A percentile compares a stretch with the other conserved stretches of the same genome.
Evolutionary conservation across 2,113 vertebrate genomes (phyloP).

Genomic region (Nymphicus hollandicus): DNA sequence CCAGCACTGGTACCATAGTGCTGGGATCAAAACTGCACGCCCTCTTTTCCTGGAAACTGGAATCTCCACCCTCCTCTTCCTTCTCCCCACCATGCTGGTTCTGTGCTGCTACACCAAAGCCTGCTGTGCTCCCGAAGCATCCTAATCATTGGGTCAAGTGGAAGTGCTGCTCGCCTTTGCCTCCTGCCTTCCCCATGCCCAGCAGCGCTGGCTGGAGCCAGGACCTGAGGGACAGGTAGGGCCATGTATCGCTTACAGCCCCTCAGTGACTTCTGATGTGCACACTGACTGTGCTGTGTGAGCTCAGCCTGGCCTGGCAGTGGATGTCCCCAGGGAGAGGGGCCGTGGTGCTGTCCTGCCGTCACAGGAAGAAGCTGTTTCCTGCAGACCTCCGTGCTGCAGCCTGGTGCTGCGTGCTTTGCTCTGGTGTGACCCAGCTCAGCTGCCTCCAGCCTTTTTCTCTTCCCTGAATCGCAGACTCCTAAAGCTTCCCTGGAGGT

Average conservation of each 20-base stretch:
- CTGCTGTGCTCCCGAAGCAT: fast-evolving
- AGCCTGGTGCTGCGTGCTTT: neutral
- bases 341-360: neutral
- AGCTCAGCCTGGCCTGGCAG: neutral
- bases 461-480: neutral
- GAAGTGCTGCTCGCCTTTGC: fast-evolving
- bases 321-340: neutral
- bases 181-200: neutral
- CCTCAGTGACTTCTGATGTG: neutral
- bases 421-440: neutral
- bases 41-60: neutral
- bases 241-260: fast-evolving
- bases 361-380: constrained; percentile 27
- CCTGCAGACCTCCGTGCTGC: neutral
- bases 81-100: fast-evolving
- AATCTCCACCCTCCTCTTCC: neutral
- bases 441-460: neutral
- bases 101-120: neutral
- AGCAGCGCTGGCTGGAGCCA: fast-evolving
- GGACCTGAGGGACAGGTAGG: neutral
- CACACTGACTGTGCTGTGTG: neutral
- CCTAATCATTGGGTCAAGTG: neutral
- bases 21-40: neutral
- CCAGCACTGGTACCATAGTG: fast-evolving
- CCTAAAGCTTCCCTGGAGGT: neutral